Base-by-base conservation (phyloP, 2,888 invertebrate species). In the Ophion ventricosus region DNA sequence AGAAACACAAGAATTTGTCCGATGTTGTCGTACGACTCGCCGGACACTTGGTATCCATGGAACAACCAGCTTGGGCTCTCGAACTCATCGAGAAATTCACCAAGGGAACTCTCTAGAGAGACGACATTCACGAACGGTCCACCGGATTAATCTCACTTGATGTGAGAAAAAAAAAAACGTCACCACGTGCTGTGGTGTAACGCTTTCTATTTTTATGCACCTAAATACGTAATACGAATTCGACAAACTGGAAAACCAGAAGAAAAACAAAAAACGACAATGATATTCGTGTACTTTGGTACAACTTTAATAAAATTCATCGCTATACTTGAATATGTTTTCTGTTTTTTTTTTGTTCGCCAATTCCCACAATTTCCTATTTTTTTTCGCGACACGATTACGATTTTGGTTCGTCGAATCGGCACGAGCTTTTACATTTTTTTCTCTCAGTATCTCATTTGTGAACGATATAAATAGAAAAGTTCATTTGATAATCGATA, bases 41-140 rank as follows among this genome's bases (percentile, higher is more conserved):
- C 23, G 95, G 95, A 1, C 95, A 95, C 72, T 91, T 94, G 92
- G 93, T 94, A 20, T 94, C 94, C 23, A 88, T 90, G 5, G 94
- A 94, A 90, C 93, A 94, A 80, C 94, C 94, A 0, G 90, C 92
- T 77, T 94, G 93, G 91, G 93, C 94, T 10, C 91, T 93, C 59
- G 94, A 94, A 88, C 91, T 95, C 84, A 92, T 93, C 17, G 91
- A 91, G 10, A 89, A 92, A 78, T 92, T 93, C n/a, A 93, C 92
- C n/a, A 49, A 20, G 0, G 63, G 74, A 20, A 35, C 69, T 11
- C 17, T 69, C n/a, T 49, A 25, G 14, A 54, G n/a, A 63, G 2
- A 26, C 20, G 25, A 59, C n/a, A 23, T 17, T 20, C 5, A 5
- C 20, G 3, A 64, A 2, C 29, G 29, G 1, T 3, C n/a, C 8